These are phyloP conservation scores for Eilema sororculum DNA, from an alignment of 2,888 invertebrate species.

Conservation along the genomic window DNA sequence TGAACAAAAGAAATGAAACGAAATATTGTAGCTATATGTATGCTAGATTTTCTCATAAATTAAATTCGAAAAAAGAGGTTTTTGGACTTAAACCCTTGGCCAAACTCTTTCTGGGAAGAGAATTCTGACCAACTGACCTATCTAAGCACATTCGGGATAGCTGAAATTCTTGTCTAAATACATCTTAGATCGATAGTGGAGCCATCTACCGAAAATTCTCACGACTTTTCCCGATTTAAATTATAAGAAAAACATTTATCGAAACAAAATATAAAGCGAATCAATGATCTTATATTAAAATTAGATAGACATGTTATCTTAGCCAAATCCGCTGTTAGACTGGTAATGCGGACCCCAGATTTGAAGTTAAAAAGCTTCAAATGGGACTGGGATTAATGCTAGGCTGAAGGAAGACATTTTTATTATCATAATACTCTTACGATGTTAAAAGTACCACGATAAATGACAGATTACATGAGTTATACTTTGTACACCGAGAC, in stretches of 20 bases:
- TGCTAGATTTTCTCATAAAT: background rate
- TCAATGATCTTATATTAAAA: background rate
- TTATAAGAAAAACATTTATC: background rate
- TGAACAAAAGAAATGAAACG: background rate
- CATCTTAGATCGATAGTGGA: background rate
- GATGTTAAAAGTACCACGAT: too few relatives aligned
- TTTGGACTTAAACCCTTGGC: background rate
- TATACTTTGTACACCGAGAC: too few relatives aligned
- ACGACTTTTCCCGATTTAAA: background rate
- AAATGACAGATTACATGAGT: too few relatives aligned
- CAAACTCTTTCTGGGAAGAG: background rate
- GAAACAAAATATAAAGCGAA: background rate
- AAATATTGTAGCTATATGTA: background rate
- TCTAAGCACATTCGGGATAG: background rate
- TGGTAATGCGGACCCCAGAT: too few relatives aligned
- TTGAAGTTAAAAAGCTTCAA: too few relatives aligned
- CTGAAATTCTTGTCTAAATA: background rate
- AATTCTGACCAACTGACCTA: background rate
- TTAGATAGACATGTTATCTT: background rate
- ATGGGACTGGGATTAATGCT: too few relatives aligned
- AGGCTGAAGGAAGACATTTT: too few relatives aligned
- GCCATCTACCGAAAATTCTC: background rate
- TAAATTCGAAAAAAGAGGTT: background rate
- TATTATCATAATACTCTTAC: too few relatives aligned
- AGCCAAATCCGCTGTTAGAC: too few relatives aligned